Evolutionary conservation across 2,888 invertebrate species (phyloP), one percentile per base, ranked within the genome.

Genomic region (Aporophyla nigra): DNA sequence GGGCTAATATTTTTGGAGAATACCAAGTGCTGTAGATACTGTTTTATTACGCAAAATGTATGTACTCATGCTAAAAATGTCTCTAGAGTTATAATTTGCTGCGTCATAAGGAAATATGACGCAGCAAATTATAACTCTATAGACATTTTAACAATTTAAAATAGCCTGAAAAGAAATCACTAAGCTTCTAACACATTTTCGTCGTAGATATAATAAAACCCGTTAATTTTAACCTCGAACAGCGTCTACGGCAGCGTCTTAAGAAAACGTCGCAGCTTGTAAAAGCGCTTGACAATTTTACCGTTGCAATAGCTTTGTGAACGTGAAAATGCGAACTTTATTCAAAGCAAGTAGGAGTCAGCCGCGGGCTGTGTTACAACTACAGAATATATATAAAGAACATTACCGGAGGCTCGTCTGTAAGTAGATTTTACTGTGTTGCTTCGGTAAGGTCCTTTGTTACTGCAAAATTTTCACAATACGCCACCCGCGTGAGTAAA

Each of bases 351-450:
- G 86, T 88, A 79, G 80, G 79, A 86, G 75, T 68, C 74, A 71
- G 80, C 77, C 75, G 65, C 63, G 76, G 76, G 81, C 78, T 78
- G 68, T 74, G 79, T 78, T 88, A 89, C 87, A 76, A 86, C 86
- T 88, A 89, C 82, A 88, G 87, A 87, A 86, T 87, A 80, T 87
- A 88, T 87, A 83, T 88, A 91, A 91, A 90, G 87, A 79, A 89
- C 86, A 89, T 89, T 88, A 88, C 88, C 88, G 85, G 87, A 86
- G 90, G 89, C 88, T 79, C 53, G 56, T 19, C 90, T 89, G 86
- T 90, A 91, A 93, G 90, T 91, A 87, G 88, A 91, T 92, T 92
- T 91, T 86, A 87, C 86, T 89, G 89, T 89, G 90, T 89, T 87
- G 86, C 88, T 89, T 86, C 88, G 87, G 85, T 87, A 86, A 86